Base-by-base conservation (phyloP, 2,888 invertebrate genomes). In the Spialia ferax region DNA sequence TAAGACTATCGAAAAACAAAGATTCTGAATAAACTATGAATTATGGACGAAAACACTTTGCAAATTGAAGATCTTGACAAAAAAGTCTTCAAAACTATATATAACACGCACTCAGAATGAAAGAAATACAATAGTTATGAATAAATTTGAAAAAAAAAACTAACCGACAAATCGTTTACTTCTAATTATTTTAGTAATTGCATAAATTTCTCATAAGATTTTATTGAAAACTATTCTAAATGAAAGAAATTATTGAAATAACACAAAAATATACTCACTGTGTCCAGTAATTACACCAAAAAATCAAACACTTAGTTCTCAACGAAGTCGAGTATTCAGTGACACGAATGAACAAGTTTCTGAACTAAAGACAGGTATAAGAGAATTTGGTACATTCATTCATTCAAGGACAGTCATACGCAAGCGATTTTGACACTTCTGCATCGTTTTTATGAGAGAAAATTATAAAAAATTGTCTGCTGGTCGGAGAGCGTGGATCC, bases 211-310 rank as follows among this genome's bases (percentile, higher is more conserved):
- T 38, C 38, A 38, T 38, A 38, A 38, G 38, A 38, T 38, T 38
- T n/a, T 38, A 38, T 38, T 38, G 38, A 38, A 38, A 38, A 38
- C 38, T 38, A 38, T 38, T 38, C 38, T 38, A 38, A 38, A 38
- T 38, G 38, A 38, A 38, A 38, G 38, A 38, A 38, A 38, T 38
- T 38, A 42, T 42, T 42, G 42, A 42, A 42, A 42, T 42, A 42
- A 42, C 42, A 42, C 42, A 42, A 42, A 42, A 42, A 42, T 15
- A 42, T 42, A 42, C 42, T 42, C 42, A 42, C 42, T 18, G 42
- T 42, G 42, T 42, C 42, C 42, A 42, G 42, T 42, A 42, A 42
- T 42, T 42, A 42, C 62, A 48, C 56, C 70, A 69, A 60, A 63
- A 23, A 42, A 54, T 42, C 48, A 54, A 59, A 18, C 61, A 54